phyloP scores from a whole-genome alignment of 2,797 vertebrate species.

The Xerus rutilus region DNA sequence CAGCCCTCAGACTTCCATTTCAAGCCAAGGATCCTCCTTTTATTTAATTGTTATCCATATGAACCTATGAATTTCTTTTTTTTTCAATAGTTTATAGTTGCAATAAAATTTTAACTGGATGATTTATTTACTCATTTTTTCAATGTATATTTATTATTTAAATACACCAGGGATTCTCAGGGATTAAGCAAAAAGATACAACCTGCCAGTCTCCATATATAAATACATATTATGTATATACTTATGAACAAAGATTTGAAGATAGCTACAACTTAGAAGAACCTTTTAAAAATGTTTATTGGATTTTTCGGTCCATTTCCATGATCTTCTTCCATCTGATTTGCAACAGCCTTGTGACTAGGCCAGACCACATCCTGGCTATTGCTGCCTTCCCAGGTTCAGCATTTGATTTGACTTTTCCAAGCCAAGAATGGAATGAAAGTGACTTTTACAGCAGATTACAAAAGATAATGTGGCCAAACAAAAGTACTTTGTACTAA shows the following conservation, averaged over 20 bases:
- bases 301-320: not conserved
- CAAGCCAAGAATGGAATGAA: not conserved
- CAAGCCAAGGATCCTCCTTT: not conserved
- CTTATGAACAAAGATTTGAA: not conserved
- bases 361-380: not conserved
- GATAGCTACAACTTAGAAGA: not conserved
- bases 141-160: not conserved
- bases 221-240: not conserved
- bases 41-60: not conserved
- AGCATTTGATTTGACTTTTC: not conserved
- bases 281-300: not conserved
- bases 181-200: not conserved
- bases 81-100: not conserved
- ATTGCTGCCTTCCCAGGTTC: not conserved
- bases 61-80: not conserved
- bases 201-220: not conserved
- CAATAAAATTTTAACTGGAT: conserved; percentile 36
- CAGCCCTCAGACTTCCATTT: not conserved
- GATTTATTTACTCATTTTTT: not conserved
- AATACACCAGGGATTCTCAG: not conserved
- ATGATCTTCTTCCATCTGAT: not conserved
- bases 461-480: not conserved
- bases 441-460: not conserved
- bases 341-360: not conserved
- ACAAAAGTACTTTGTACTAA: not conserved